A percentile compares a stretch with the other conserved stretches of the same genome.
These are phyloP conservation scores for Augiades crinisus DNA, from an alignment of 2,888 invertebrate genomes.

Conservation along the genomic window DNA sequence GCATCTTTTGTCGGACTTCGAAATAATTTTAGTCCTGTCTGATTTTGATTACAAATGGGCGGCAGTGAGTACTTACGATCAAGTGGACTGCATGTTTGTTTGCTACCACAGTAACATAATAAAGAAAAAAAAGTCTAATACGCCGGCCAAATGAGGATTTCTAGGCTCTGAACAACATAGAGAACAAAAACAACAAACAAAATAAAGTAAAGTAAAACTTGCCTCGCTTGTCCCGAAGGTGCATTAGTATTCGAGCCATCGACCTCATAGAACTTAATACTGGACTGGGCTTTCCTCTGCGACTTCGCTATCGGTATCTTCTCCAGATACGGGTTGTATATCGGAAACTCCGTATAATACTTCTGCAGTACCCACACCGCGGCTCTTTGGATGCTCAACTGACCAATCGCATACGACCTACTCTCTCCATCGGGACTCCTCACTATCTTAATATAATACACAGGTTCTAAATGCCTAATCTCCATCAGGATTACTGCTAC, in stretches of 20 bases:
- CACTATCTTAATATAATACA: constrained; percentile 94
- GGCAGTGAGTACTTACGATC: too few relatives aligned
- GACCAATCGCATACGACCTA: constrained; percentile 92
- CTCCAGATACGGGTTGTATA: constrained; percentile 98
- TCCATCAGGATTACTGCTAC: constrained; percentile 96
- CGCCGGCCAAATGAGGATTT: too few relatives aligned
- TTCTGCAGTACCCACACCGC: constrained; percentile 97
- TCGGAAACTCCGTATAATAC: constrained; percentile 97
- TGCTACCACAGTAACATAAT: too few relatives aligned
- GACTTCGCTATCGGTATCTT: constrained; percentile 93
- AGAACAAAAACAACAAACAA: too few relatives aligned
- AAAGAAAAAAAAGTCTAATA: too few relatives aligned
- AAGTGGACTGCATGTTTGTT: too few relatives aligned
- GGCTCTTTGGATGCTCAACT: constrained; percentile 96
- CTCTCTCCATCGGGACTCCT: constrained; percentile 98
- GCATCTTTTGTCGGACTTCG: too few relatives aligned
- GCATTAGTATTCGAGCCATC: constrained; percentile 89
- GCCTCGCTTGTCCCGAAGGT: constrained; percentile 86
- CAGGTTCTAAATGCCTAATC: constrained; percentile 94
- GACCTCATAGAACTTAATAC: constrained; percentile 98
- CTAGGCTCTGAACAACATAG: too few relatives aligned
- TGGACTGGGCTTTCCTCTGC: constrained; percentile 88
- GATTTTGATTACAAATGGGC: too few relatives aligned
- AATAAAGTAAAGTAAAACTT: constrained; percentile 30
- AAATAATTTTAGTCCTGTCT: too few relatives aligned